A percentile compares a stretch with the other conserved stretches of the same genome.
These are phyloP conservation scores for Hololepta plana DNA, from an alignment of 2,888 invertebrate genomes.

Conservation along the genomic window DNA sequence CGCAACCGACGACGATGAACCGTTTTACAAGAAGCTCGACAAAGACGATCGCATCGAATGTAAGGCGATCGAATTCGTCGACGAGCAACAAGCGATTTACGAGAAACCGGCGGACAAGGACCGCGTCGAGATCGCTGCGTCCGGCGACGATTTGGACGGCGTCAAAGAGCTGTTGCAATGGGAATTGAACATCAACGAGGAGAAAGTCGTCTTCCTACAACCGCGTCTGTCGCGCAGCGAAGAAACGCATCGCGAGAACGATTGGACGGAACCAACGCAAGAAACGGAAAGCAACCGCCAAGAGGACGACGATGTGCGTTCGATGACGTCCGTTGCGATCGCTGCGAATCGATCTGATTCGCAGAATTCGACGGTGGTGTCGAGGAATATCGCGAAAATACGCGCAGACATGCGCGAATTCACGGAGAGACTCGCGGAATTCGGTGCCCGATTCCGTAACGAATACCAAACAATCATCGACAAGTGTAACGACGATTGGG, in stretches of 20 bases:
- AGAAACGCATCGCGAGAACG: slow-evolving; percentile 5
- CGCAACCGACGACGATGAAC: slow-evolving; percentile 10
- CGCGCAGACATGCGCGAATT: slow-evolving; percentile 14
- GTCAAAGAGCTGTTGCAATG: slow-evolving; percentile 20
- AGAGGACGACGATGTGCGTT: slow-evolving; percentile 8
- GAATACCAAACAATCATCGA: slow-evolving; percentile 15
- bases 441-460: slow-evolving; percentile 11
- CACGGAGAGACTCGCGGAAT: slow-evolving; percentile 11
- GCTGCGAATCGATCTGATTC: slow-evolving; percentile 9
- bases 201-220: slow-evolving; percentile 15
- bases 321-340: slow-evolving; percentile 12
- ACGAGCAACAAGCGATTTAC: slow-evolving; percentile 7
- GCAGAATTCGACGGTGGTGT: slow-evolving; percentile 6
- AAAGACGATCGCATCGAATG: slow-evolving; percentile 7
- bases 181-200: slow-evolving; percentile 15
- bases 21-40: slow-evolving; percentile 12
- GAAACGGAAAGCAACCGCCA: slow-evolving; percentile 7
- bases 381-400: slow-evolving; percentile 14
- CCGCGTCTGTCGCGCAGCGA: slow-evolving; percentile 11
- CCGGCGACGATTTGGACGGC: slow-evolving; percentile 7
- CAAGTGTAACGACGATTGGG: slow-evolving; percentile 17
- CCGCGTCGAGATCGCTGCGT: slow-evolving; percentile 1
- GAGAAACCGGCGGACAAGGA: slow-evolving; percentile 6
- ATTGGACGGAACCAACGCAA: slow-evolving; percentile 5
- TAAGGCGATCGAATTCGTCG: slow-evolving; percentile 5